Conservation (phyloP, 2,113 vertebrate species). For the Petrocephalus microphthalmus region DNA sequence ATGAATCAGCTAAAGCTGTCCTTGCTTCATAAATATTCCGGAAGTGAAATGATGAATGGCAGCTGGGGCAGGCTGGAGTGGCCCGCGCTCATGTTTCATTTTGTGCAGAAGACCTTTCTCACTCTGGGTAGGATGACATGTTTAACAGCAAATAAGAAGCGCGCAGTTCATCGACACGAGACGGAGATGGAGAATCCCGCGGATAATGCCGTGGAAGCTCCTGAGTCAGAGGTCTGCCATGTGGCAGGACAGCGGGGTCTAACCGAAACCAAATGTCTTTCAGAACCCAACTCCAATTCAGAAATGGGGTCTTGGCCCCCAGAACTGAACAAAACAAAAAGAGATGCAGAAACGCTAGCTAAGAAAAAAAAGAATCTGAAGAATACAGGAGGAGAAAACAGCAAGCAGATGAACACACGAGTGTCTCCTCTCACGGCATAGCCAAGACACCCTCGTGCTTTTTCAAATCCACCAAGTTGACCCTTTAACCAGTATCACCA, state of each 20-base stretch:
- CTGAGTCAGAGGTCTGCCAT: neutral
- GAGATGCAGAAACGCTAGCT: neutral
- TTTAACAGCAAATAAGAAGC: neutral
- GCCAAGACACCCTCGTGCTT: neutral
- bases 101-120: neutral
- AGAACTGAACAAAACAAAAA: neutral
- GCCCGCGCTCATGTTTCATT: neutral
- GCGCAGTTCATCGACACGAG: neutral
- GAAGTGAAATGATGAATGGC: neutral
- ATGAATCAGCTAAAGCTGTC: neutral
- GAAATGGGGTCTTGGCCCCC: neutral
- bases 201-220: neutral
- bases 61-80: neutral
- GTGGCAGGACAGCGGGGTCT: neutral
- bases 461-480: neutral
- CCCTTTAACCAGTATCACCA: neutral
- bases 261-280: neutral
- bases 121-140: neutral
- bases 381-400: neutral
- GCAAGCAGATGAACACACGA: neutral
- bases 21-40: slow-evolving; percentile 13
- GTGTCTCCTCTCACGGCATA: neutral
- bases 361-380: neutral
- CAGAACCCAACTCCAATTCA: neutral
- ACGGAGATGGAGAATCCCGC: neutral